Percentiles rank a stretch among this genome's conserved stretches.
Evolutionary conservation across 2,888 invertebrate genomes (phyloP).

Genomic region (Himalopsyche kuldschensis): DNA sequence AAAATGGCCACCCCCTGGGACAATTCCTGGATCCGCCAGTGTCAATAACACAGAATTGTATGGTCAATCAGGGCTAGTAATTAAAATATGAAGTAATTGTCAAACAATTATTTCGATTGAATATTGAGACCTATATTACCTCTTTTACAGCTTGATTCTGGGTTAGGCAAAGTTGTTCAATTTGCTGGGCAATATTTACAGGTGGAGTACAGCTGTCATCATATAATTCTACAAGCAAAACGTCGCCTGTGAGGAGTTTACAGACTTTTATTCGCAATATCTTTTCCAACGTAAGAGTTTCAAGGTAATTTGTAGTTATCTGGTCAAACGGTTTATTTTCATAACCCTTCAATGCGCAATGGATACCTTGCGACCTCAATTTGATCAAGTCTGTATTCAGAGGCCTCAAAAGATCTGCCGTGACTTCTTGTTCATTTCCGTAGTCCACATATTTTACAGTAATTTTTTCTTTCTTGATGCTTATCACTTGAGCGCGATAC

Average conservation of each 20-base stretch:
- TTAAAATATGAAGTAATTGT: too few species aligned
- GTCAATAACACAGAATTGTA: too few species aligned
- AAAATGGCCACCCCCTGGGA: too few species aligned
- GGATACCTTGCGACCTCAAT: slow-evolving; percentile 74
- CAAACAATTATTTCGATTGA: too few species aligned
- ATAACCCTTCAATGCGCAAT: slow-evolving; percentile 72
- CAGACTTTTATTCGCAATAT: slow-evolving; percentile 54
- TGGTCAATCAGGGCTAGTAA: too few species aligned
- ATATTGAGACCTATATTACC: background rate
- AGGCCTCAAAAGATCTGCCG: slow-evolving; percentile 60
- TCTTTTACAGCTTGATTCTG: slow-evolving; percentile 42
- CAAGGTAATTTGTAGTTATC: slow-evolving; percentile 64
- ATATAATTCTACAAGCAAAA: slow-evolving; percentile 64
- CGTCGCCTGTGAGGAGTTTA: slow-evolving; percentile 47
- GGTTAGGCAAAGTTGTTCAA: slow-evolving; percentile 45
- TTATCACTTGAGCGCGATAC: slow-evolving; percentile 84
- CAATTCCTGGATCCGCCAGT: too few species aligned
- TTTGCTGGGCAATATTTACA: slow-evolving; percentile 59
- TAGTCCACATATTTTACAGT: slow-evolving; percentile 90
- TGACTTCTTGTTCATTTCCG: slow-evolving; percentile 87
- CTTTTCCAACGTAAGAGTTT: slow-evolving; percentile 70
- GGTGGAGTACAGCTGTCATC: slow-evolving; percentile 60
- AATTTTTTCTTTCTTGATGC: slow-evolving; percentile 61
- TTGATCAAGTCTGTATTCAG: slow-evolving; percentile 67
- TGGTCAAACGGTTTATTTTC: slow-evolving; percentile 59